Percentiles rank a stretch among this genome's conserved stretches.
Conservation (phyloP, 2,888 invertebrate genomes). For the Hydroisotoma schaefferi region DNA sequence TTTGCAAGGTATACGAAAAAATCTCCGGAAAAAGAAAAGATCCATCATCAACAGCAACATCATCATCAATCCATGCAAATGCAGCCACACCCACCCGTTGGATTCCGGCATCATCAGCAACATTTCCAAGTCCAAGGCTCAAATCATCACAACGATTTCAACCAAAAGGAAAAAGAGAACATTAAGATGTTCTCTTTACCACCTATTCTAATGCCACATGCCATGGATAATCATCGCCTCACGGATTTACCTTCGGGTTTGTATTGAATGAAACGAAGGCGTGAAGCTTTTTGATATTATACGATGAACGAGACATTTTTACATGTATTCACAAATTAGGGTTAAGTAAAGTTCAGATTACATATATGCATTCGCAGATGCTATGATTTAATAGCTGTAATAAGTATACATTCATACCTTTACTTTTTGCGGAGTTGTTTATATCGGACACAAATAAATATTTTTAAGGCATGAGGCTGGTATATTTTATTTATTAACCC, state of each 20-base stretch:
- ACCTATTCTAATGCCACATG: slow-evolving; percentile 38
- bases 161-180: slow-evolving; percentile 40
- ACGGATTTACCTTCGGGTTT: slow-evolving; percentile 43
- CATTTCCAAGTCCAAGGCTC: slow-evolving; percentile 6
- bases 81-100: not conserved
- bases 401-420: no score
- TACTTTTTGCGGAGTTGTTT: no score
- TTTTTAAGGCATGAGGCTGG: no score
- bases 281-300: no score
- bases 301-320: no score
- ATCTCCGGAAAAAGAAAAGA: slow-evolving; percentile 22
- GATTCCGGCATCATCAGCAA: slow-evolving; percentile 9
- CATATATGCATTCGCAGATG: no score
- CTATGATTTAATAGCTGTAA: no score
- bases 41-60: slow-evolving; percentile 21
- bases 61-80: not conserved
- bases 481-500: no score
- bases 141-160: slow-evolving; percentile 31
- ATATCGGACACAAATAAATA: no score
- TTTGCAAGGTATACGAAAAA: slow-evolving; percentile 42
- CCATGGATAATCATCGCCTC: slow-evolving; percentile 38
- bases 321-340: no score
- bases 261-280: no score
- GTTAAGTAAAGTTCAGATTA: no score
- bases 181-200: slow-evolving; percentile 44